These are phyloP conservation scores for Danio albolineatus DNA, from an alignment of 2,797 vertebrate genomes.

Conservation along the genomic window DNA sequence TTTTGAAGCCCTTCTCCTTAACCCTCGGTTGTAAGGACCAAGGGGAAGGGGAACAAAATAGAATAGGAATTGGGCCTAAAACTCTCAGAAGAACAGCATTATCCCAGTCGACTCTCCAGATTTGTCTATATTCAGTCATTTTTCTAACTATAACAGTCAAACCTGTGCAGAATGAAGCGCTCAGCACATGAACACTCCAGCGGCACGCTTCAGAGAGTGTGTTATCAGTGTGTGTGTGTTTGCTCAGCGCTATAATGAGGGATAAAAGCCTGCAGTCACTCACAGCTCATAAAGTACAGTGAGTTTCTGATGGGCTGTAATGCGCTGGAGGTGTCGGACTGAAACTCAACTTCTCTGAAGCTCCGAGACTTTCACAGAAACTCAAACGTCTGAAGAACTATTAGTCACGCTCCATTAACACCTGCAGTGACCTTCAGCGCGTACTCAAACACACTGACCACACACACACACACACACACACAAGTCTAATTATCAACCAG, in stretches of 20 bases:
- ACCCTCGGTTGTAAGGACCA: too few species aligned
- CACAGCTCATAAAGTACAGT: constrained; percentile 78
- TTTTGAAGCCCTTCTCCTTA: too few species aligned
- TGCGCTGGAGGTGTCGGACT: constrained; percentile 58
- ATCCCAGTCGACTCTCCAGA: too few species aligned
- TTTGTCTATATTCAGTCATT: too few species aligned
- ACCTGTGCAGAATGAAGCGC: too few species aligned
- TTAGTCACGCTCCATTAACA: constrained; percentile 86
- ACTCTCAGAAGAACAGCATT: too few species aligned
- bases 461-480: background rate
- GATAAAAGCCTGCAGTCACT: constrained; percentile 50
- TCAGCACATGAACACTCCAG: background rate
- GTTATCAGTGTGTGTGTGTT: background rate
- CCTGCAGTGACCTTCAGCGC: constrained; percentile 66
- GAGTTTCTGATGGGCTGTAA: constrained; percentile 78
- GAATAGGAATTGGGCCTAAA: too few species aligned
- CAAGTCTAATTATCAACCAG: too few species aligned
- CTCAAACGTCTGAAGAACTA: constrained; percentile 61
- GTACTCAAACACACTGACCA: too few species aligned
- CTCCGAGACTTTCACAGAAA: constrained; percentile 27
- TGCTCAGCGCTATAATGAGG: constrained; percentile 22
- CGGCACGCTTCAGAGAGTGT: too few species aligned
- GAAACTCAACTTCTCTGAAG: constrained; percentile 34
- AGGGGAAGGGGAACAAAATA: too few species aligned
- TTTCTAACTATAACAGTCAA: too few species aligned